Conservation (phyloP, 92 coral and sea anemone species). For the Ricordea florida region DNA sequence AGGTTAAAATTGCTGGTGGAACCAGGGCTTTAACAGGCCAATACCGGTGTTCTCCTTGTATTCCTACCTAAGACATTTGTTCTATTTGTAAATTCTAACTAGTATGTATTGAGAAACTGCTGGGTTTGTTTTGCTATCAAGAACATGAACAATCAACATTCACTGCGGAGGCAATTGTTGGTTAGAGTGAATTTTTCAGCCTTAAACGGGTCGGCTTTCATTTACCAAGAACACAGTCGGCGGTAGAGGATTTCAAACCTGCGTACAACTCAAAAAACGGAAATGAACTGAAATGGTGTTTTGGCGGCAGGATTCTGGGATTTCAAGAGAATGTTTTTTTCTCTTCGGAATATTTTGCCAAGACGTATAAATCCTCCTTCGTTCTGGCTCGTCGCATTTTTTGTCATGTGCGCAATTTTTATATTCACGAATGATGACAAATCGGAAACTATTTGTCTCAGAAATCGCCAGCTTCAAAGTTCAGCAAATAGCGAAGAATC, state of each 20-base stretch:
- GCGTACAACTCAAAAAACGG: neutral
- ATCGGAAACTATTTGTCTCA: neutral
- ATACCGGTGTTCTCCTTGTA: slow-evolving; percentile 12
- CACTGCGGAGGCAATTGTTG: neutral
- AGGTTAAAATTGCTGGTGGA: slow-evolving; percentile 18
- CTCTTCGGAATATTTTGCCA: slow-evolving; percentile 9
- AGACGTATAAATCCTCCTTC: slow-evolving; percentile 18
- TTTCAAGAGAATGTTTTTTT: slow-evolving; percentile 55
- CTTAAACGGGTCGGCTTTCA: neutral
- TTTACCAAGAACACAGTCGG: neutral
- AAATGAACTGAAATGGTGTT: slow-evolving; percentile 27
- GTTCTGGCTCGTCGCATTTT: slow-evolving; percentile 41
- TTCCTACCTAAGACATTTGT: neutral
- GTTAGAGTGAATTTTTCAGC: neutral
- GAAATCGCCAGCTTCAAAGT: slow-evolving; percentile 24
- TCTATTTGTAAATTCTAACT: slow-evolving; percentile 14
- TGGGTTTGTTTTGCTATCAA: neutral
- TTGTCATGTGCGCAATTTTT: slow-evolving; percentile 39
- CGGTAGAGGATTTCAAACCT: slow-evolving; percentile 16
- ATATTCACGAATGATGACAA: slow-evolving; percentile 24
- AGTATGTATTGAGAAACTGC: neutral
- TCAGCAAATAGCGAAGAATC: slow-evolving; percentile 16
- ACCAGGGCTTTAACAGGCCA: neutral
- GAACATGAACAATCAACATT: neutral
- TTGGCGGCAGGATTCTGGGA: neutral